Evolutionary conservation across 1,140 invertebrate genomes (phyloP), one percentile per base, ranked within the genome.

Genomic region (Rhopalosiphum padi): DNA sequence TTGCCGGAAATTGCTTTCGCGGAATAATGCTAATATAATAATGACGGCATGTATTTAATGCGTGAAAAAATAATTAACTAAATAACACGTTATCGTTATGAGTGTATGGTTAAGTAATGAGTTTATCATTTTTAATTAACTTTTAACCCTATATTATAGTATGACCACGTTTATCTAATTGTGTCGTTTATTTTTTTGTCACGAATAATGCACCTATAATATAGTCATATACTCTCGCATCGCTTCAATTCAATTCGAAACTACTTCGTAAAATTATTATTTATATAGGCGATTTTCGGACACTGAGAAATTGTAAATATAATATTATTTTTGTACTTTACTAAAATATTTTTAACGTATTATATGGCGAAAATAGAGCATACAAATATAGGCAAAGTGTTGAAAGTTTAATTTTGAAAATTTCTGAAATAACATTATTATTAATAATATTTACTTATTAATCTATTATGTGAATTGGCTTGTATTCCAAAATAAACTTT

Each of bases 51-150:
- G 46, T 35, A 83, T 35, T 83, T 35, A 37, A 82, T 51, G 68
- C n/a, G 23, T 35, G 3, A 51, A 48, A 41, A 91, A 93, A 86
- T 93, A 86, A 93, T 86, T 83, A 86, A 86, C 23, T 37, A 93
- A 53, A 86, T 86, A 30, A 93, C 48, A 51, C 8, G 37, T 53
- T 93, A 41, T 37, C 11, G 11, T 46, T 46, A 46, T 46, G 41
- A 46, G 43, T 46, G 18, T 43, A 43, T 53, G 55, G n/a, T 90
- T 41, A 30, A 93, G 91, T 93, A 83, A 93, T 86, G 48, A 55
- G 53, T 93, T 93, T 85, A 41, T 93, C 82, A 93, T 85, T 93
- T 92, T 93, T 93, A 93, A 93, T 93, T 86, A 53, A 55, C n/a
- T 53, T 53, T 51, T 85, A 82, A 82, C 77, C 46, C 9, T 35